Conservation (phyloP, 2,888 invertebrate species). For the Syrphus vitripennis region DNA sequence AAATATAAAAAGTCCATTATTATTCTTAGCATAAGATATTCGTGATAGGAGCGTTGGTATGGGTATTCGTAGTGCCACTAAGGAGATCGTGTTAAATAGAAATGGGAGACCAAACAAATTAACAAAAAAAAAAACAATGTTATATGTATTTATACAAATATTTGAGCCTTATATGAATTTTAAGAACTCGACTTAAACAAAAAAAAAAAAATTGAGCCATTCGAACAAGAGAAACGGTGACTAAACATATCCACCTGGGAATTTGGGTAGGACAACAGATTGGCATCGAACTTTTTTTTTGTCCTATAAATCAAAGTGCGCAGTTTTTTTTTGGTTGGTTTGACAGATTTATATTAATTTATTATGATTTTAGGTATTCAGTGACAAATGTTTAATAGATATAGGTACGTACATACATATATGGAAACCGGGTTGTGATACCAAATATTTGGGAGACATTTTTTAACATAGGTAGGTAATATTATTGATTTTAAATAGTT, state of each 20-base stretch:
- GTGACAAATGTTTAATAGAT: slow-evolving; percentile 42
- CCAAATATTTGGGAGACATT: not conserved
- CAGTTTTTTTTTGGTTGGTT: slow-evolving; percentile 38
- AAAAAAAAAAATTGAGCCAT: not conserved
- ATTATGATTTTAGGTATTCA: slow-evolving; percentile 54
- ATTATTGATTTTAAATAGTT: too few relatives aligned
- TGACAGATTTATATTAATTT: slow-evolving; percentile 66
- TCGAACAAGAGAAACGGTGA: slow-evolving; percentile 63
- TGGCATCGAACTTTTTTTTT: slow-evolving; percentile 53
- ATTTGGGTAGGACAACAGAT: slow-evolving; percentile 69
- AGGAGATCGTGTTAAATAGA: slow-evolving; percentile 69
- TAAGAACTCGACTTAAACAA: slow-evolving; percentile 39
- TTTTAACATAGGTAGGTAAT: too few relatives aligned
- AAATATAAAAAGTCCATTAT: slow-evolving; percentile 64
- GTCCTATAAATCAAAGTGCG: slow-evolving; percentile 64
- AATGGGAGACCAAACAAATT: slow-evolving; percentile 65
- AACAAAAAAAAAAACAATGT: slow-evolving; percentile 40
- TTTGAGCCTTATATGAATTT: slow-evolving; percentile 60
- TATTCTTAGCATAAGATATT: slow-evolving; percentile 67
- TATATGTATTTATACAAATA: slow-evolving; percentile 60
- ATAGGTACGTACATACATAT: not conserved
- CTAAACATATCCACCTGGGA: slow-evolving; percentile 71
- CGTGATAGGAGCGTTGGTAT: not conserved
- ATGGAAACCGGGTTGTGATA: not conserved
- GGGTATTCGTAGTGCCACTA: slow-evolving; percentile 54